phyloP scores from a whole-genome alignment of 2,888 invertebrate species.

The Plebejus argus region DNA sequence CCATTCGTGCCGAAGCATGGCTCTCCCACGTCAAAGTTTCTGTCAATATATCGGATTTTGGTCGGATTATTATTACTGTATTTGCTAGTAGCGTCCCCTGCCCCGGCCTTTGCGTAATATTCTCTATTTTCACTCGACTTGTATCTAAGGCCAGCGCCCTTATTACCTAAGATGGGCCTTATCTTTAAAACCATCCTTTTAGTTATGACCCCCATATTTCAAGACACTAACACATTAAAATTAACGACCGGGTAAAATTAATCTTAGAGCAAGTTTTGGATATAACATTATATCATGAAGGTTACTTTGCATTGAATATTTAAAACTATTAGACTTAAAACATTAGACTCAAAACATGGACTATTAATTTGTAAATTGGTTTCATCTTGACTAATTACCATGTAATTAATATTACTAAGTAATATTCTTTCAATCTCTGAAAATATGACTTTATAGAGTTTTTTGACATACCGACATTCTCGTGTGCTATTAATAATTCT shows the following conservation, averaged over 20 bases:
- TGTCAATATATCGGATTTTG: too few relatives aligned
- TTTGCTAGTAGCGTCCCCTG: too few relatives aligned
- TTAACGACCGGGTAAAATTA: conserved; percentile 21
- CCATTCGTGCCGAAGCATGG: too few relatives aligned
- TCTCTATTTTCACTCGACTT: too few relatives aligned
- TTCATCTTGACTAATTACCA: neutral
- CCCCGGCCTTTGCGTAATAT: too few relatives aligned
- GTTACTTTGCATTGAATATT: neutral
- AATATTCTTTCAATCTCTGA: neutral
- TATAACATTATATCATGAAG: neutral
- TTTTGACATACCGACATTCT: too few relatives aligned
- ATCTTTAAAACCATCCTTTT: conserved; percentile 5
- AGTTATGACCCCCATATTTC: conserved; percentile 8
- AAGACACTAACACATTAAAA: conserved; percentile 16
- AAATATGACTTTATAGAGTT: neutral
- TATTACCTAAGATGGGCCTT: neutral
- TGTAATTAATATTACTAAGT: neutral
- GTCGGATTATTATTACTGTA: too few relatives aligned
- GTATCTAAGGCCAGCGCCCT: neutral
- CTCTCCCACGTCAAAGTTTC: too few relatives aligned
- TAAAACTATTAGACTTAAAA: neutral
- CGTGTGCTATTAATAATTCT: too few relatives aligned
- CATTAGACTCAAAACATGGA: neutral
- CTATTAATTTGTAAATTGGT: conserved; percentile 2
- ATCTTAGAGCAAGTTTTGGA: conserved; percentile 22